Base-by-base conservation (phyloP, 2,888 invertebrate species). In the Adelphocoris suturalis region DNA sequence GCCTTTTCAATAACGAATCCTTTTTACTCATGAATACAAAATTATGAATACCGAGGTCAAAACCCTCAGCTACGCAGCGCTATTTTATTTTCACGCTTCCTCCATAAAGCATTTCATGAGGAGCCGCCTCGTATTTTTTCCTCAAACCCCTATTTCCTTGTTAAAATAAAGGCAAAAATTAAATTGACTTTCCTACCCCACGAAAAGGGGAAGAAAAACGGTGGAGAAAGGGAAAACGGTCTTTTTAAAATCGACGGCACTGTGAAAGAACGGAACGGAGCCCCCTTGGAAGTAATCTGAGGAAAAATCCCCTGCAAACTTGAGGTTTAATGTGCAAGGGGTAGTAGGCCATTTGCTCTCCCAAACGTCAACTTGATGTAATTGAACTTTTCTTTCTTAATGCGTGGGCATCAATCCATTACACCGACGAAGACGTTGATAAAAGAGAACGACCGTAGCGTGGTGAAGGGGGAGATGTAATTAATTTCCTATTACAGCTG, bases 361-460 rank as follows among this genome's bases (percentile, higher is more conserved):
- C 68, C 68, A 68, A 68, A 68, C 68, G 68, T 68, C 68, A 68
- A 68, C 68, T 68, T 23, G 68, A 68, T 68, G 68, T 68, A 68
- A 68, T 68, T 68, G 68, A 68, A 68, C 23, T 68, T 68, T 68
- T 23, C 68, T 68, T 68, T 68, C 68, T 23, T 68, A 68, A 68
- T 68, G 68, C 23, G 12, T 23, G n/a, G 68, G 68, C 68, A 68
- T 68, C 68, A 68, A 68, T 68, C 68, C 68, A 68, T 68, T 68
- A 68, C 23, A 68, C 27, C 23, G 68, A 68, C 68, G 68, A 27
- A 68, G 68, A 68, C 68, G 68, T 68, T 68, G 68, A 68, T 68
- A 68, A 68, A 68, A 27, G 68, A 68, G 19, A 27, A 13, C 23
- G 9, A 23, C 13, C 23, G 11, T 11, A 23, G 23, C 68, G 23